Evolutionary conservation across 2,113 vertebrate species (phyloP).

Genomic region (Scortum barcoo): DNA sequence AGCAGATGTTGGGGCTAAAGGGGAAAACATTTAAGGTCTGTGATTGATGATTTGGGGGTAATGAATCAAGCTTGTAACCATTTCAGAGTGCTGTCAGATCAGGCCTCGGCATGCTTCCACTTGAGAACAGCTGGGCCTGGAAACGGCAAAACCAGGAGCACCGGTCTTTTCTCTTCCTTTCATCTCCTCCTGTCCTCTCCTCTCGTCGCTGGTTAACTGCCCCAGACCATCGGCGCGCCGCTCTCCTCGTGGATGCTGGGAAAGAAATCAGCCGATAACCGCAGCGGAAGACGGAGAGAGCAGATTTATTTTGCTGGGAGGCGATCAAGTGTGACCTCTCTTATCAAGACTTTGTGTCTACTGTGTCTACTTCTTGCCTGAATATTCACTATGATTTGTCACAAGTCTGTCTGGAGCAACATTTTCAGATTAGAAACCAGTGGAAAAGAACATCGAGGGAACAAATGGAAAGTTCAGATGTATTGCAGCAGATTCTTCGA

Average conservation of each 20-base stretch:
- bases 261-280: conserved; percentile 69
- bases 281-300: conserved; percentile 29
- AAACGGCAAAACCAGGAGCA: conserved; percentile 78
- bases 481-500: conserved; percentile 2
- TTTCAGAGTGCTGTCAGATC: conserved; percentile 82
- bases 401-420: conserved; percentile 13
- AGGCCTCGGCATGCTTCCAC: conserved; percentile 69
- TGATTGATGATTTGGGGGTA: conserved; percentile 88
- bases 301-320: conserved; percentile 56
- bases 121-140: conserved; percentile 77
- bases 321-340: conserved; percentile 36
- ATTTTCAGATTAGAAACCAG: conserved; percentile 25
- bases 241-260: conserved; percentile 64
- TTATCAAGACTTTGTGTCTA: conserved; percentile 18
- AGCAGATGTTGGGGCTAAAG: conserved; percentile 92
- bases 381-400: conserved; percentile 2
- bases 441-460: conserved; percentile 3
- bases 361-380: conserved; percentile 1
- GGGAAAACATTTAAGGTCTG: conserved; percentile 85
- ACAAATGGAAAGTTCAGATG: conserved; percentile 22
- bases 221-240: conserved; percentile 53
- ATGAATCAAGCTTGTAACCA: conserved; percentile 84
- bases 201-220: conserved; percentile 49
- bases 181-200: conserved; percentile 58
- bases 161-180: conserved; percentile 56